Evolutionary conservation across 2,797 vertebrate genomes (phyloP).

Genomic region (Lophius americanus): DNA sequence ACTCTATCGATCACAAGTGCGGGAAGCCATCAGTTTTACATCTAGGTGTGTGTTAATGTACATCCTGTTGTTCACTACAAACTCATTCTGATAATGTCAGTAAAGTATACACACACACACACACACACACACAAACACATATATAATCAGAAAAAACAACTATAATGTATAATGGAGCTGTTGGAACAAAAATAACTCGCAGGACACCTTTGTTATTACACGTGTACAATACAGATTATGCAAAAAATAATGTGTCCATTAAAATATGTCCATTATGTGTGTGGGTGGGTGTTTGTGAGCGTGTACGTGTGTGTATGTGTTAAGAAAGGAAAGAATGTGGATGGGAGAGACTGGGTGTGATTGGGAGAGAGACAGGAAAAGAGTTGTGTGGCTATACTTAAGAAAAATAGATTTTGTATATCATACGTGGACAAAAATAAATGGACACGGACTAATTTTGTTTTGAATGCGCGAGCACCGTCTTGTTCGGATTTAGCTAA

Average conservation of each 20-base stretch:
- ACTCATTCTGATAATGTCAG: slow-evolving; percentile 57
- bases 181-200: neutral
- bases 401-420: slow-evolving; percentile 48
- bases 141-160: slow-evolving; percentile 5
- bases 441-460: slow-evolving; percentile 34
- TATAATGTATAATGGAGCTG: slow-evolving; percentile 9
- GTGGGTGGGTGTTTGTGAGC: slow-evolving; percentile 47
- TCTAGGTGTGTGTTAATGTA: slow-evolving; percentile 13
- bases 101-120: slow-evolving; percentile 25
- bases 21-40: slow-evolving; percentile 76
- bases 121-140: slow-evolving; percentile 1
- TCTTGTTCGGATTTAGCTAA: slow-evolving; percentile 25
- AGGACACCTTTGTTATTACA: slow-evolving; percentile 1
- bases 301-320: slow-evolving; percentile 34
- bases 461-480: slow-evolving; percentile 39
- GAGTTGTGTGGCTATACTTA: slow-evolving; percentile 57
- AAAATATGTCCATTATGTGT: slow-evolving; percentile 11
- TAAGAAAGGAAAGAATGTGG: slow-evolving; percentile 45
- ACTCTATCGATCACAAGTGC: slow-evolving; percentile 78
- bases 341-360: slow-evolving; percentile 49
- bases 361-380: slow-evolving; percentile 38
- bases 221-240: neutral
- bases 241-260: too few species aligned
- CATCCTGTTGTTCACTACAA: slow-evolving; percentile 60
- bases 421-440: slow-evolving; percentile 38